A percentile compares a stretch with the other conserved stretches of the same genome.
Conservation (phyloP, 1,140 invertebrate genomes). For the Hyles vespertilio region DNA sequence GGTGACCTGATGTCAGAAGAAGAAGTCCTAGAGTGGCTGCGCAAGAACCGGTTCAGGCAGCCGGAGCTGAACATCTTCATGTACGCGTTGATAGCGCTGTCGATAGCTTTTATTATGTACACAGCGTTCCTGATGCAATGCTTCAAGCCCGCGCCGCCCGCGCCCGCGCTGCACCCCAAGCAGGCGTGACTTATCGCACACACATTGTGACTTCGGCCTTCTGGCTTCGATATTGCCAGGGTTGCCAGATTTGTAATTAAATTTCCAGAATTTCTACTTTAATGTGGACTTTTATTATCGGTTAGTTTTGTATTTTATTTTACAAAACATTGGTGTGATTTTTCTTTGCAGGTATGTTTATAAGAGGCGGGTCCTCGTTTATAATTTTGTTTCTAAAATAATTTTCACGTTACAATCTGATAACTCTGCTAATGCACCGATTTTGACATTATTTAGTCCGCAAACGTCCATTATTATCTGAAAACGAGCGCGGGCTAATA, state of each 20-base stretch:
- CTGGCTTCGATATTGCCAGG: conserved; percentile 12
- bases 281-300: too few species aligned
- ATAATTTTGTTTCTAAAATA: too few species aligned
- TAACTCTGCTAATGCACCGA: conserved; percentile 4
- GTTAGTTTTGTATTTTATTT: too few species aligned
- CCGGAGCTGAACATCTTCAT: conserved; percentile 96
- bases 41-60: conserved; percentile 94
- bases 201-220: conserved; percentile 6
- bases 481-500: conserved; percentile 1
- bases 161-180: conserved; percentile 79
- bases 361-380: too few species aligned
- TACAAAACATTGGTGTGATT: background rate
- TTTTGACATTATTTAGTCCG: background rate
- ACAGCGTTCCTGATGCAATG: conserved; percentile 94
- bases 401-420: background rate
- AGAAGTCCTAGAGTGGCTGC: conserved; percentile 94
- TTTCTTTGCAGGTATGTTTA: background rate
- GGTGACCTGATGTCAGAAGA: conserved; percentile 89
- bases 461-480: background rate
- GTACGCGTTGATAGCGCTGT: conserved; percentile 92
- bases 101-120: conserved; percentile 91
- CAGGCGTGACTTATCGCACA: conserved; percentile 74
- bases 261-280: too few species aligned
- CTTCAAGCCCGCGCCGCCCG: conserved; percentile 81
- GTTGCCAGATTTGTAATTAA: too few species aligned